A percentile compares a stretch with the other conserved stretches of the same genome.
Evolutionary conservation across 2,113 vertebrate genomes (phyloP).

Genomic region (Onychorhynchus coronatus): DNA sequence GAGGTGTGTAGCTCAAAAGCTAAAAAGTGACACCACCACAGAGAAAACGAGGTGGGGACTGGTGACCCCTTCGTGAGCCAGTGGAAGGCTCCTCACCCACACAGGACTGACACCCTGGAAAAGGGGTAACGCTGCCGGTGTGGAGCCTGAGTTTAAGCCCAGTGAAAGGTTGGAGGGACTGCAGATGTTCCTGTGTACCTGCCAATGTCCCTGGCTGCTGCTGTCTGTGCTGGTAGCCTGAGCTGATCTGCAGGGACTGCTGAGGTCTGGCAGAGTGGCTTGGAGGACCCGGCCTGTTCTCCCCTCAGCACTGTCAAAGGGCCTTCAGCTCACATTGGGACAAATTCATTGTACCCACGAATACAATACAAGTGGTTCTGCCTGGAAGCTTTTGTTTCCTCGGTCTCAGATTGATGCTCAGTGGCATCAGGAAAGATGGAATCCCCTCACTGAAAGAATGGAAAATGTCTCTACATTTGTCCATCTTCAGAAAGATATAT

Average conservation of each 20-base stretch:
- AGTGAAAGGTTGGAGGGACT: not conserved
- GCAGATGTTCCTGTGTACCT: not conserved
- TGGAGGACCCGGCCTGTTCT: not conserved
- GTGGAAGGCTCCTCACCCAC: accelerated
- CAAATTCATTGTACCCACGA: not conserved
- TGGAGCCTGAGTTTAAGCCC: not conserved
- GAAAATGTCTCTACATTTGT: not conserved
- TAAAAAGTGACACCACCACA: not conserved
- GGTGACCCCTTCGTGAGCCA: not conserved
- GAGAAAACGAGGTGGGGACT: not conserved
- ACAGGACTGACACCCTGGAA: not conserved
- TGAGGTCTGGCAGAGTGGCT: not conserved
- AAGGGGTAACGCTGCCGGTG: not conserved
- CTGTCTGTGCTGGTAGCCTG: not conserved
- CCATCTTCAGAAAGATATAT: not conserved
- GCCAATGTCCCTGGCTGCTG: not conserved
- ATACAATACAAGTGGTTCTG: not conserved
- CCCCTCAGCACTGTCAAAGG: not conserved
- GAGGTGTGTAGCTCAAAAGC: not conserved
- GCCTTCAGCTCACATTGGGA: not conserved
- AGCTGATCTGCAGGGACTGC: not conserved
- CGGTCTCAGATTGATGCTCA: not conserved
- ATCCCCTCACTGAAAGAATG: not conserved
- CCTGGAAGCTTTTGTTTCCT: not conserved
- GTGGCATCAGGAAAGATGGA: not conserved